Evolutionary conservation across 1,140 invertebrate species (phyloP), one percentile per base, ranked within the genome.

Genomic region (Sitophilus oryzae): DNA sequence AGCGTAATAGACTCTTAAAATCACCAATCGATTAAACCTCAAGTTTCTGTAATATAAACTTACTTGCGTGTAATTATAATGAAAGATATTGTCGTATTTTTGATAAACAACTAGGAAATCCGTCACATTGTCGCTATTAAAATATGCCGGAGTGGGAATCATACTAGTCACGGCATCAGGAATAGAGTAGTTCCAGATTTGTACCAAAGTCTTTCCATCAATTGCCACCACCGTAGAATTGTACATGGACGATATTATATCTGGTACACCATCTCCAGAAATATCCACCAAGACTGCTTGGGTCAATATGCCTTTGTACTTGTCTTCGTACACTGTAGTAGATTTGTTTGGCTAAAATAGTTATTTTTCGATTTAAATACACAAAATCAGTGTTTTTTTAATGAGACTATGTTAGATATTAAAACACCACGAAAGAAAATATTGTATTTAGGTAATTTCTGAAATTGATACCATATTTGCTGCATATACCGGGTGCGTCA

Each of bases 81-180:
- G 61, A n/a, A 66, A 58, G 43, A 69, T 64, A 52, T 57, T 58
- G 41, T 66, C 63, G 48, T 66, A 66, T 47, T 58, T 79, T 64
- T 88, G 82, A 66, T 87, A 88, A 63, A 89, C 87, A 0, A 93
- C 78, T 71, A 91, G 77, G 61, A 93, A 88, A 65, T 92, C 89
- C 0, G 88, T 88, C n/a, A 86, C 72, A 52, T 82, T 75, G 67
- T 92, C 89, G 57, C 82, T 79, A 67, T 91, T 88, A 59, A 88
- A 93, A 69, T 83, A 90, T 4, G 86, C 88, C 15, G 86, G 86
- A 19, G 87, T 82, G 23, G 89, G 88, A 56, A 85, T 82, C 63
- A 87, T 89, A 59, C 76, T 77, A 16, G 79, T 75, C 69, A 82
- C 77, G 15, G 79, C 77, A 56, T 77, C 75, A 3, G 79, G 78